A percentile compares a stretch with the other conserved stretches of the same genome.
These are phyloP conservation scores for Amazona guildingii DNA, from an alignment of 2,113 vertebrate genomes.

Conservation along the genomic window DNA sequence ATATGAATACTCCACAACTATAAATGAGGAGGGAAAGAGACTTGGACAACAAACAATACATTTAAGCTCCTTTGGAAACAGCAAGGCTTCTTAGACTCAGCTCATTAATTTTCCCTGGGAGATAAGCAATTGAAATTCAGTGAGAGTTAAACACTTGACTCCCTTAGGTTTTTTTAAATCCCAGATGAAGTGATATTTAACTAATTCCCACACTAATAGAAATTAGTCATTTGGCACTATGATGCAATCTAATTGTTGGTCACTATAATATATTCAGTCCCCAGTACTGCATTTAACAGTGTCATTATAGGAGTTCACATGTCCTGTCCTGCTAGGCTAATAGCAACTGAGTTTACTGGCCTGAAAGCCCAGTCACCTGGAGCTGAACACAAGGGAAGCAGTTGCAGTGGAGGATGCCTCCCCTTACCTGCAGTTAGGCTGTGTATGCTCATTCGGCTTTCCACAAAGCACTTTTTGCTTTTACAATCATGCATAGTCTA, in stretches of 20 bases:
- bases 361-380: background rate
- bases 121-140: constrained; percentile 49
- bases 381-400: background rate
- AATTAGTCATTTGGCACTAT: background rate
- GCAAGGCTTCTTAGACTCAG: constrained; percentile 14
- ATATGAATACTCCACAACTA: background rate
- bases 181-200: constrained; percentile 51
- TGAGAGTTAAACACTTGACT: constrained; percentile 45
- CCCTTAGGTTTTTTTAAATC: constrained; percentile 14
- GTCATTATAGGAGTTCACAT: background rate
- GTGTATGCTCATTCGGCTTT: background rate
- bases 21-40: background rate
- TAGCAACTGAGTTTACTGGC: background rate
- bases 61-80: constrained; percentile 11
- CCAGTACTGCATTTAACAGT: background rate
- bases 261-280: background rate
- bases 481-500: background rate
- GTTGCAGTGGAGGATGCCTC: background rate
- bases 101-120: constrained; percentile 60
- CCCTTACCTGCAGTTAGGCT: background rate
- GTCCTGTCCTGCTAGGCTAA: background rate
- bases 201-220: constrained; percentile 45
- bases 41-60: constrained; percentile 28
- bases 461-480: background rate
- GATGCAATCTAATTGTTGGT: background rate